These are phyloP conservation scores for Phrynocephalus forsythii DNA, from an alignment of 2,797 vertebrate genomes.

Conservation along the genomic window DNA sequence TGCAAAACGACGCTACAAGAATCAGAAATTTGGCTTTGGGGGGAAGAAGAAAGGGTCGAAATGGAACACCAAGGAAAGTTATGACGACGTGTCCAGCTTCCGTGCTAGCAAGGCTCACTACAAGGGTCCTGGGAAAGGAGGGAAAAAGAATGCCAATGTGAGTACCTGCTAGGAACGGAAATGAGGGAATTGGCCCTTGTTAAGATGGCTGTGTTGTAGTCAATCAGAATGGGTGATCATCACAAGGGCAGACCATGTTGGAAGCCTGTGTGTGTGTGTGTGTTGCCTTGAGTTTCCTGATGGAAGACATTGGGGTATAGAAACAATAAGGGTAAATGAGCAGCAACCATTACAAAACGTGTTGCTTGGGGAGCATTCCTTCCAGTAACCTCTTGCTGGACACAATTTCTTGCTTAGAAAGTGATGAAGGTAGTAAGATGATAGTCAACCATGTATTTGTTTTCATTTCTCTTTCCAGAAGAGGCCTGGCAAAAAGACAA, in stretches of 20 bases:
- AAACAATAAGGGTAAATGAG: background rate
- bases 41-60: constrained; percentile 95
- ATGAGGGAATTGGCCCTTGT: background rate
- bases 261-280: background rate
- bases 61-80: constrained; percentile 96
- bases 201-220: background rate
- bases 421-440: background rate
- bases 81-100: constrained; percentile 91
- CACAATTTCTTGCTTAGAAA: background rate
- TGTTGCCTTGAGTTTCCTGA: background rate
- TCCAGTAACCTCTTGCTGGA: background rate
- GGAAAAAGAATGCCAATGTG: constrained; percentile 85
- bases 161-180: constrained; percentile 59
- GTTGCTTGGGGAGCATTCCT: background rate
- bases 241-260: background rate
- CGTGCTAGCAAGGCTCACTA: constrained; percentile 85
- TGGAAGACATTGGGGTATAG: background rate
- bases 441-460: background rate
- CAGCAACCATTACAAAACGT: background rate
- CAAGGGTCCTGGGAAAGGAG: constrained; percentile 76
- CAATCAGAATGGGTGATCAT: background rate
- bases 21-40: constrained; percentile 95
- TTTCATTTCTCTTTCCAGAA: constrained; percentile 81
- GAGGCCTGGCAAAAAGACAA: constrained; percentile 90
- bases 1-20: constrained; percentile 92